A percentile compares a stretch with the other conserved stretches of the same genome.
Evolutionary conservation across 2,113 vertebrate species (phyloP).

Genomic region (Mixornis gularis): DNA sequence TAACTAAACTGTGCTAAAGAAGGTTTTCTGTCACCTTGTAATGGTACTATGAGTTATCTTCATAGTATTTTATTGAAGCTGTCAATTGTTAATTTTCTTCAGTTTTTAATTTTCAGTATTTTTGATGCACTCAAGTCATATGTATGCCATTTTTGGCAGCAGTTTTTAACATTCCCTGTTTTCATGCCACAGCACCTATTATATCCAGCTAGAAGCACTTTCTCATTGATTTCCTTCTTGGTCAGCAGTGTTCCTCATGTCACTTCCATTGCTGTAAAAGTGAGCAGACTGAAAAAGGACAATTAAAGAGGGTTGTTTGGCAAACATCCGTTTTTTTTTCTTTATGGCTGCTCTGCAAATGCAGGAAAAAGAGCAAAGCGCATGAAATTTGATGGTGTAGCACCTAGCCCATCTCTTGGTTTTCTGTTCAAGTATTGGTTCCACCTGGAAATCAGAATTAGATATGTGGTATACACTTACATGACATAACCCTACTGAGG

Average conservation of each 20-base stretch:
- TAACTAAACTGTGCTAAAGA: neutral
- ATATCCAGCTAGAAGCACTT: neutral
- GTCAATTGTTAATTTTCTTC: neutral
- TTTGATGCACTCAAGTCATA: neutral
- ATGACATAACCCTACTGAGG: neutral
- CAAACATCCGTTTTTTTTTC: neutral
- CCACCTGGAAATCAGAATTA: neutral
- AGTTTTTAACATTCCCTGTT: neutral
- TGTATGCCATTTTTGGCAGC: neutral
- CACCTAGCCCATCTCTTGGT: rapidly evolving
- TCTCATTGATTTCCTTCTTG: neutral
- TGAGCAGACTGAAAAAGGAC: neutral
- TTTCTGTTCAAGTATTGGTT: neutral
- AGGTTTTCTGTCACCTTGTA: neutral
- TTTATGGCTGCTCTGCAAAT: neutral
- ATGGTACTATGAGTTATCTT: neutral
- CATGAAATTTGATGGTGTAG: neutral
- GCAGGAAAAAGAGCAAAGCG: neutral
- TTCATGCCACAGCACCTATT: neutral
- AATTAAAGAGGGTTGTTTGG: neutral
- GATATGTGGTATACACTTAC: neutral
- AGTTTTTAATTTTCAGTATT: neutral
- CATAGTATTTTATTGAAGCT: neutral
- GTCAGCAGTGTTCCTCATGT: neutral
- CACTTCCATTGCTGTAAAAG: neutral